Percentiles rank a stretch among this genome's conserved stretches.
Conservation (phyloP, 2,888 invertebrate species). For the Gymnosoma rotundatum region DNA sequence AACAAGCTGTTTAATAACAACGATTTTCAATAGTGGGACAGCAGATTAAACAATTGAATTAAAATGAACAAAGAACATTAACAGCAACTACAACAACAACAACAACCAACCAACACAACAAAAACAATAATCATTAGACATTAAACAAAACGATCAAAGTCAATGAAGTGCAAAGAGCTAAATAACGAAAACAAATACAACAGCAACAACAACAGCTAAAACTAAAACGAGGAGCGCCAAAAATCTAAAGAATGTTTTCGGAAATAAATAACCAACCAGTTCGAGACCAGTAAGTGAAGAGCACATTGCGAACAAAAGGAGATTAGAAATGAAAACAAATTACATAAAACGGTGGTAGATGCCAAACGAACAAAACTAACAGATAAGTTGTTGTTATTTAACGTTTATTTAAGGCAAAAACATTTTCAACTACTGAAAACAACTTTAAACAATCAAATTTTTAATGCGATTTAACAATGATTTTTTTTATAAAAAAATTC, state of each 20-base stretch:
- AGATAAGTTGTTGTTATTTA: not conserved
- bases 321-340: not conserved
- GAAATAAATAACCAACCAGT: slow-evolving; percentile 6
- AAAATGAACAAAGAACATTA: slow-evolving; percentile 51
- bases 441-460: slow-evolving; percentile 10
- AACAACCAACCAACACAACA: too few relatives aligned
- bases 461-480: slow-evolving; percentile 47
- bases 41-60: slow-evolving; percentile 55
- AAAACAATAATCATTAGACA: slow-evolving; percentile 25
- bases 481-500: slow-evolving; percentile 11
- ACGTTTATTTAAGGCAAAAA: not conserved
- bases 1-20: slow-evolving; percentile 39
- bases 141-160: slow-evolving; percentile 65
- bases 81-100: slow-evolving; percentile 23
- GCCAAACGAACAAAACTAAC: not conserved
- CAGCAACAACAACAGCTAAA: not conserved
- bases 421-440: not conserved
- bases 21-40: slow-evolving; percentile 57
- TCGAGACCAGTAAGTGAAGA: slow-evolving; percentile 28
- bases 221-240: slow-evolving; percentile 50
- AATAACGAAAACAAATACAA: slow-evolving; percentile 28
- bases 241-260: slow-evolving; percentile 27
- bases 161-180: slow-evolving; percentile 70
- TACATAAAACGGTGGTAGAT: slow-evolving; percentile 6
- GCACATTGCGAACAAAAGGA: slow-evolving; percentile 11